phyloP scores from a whole-genome alignment of 2,113 vertebrate species.

The Rhizomys pruinosus region DNA sequence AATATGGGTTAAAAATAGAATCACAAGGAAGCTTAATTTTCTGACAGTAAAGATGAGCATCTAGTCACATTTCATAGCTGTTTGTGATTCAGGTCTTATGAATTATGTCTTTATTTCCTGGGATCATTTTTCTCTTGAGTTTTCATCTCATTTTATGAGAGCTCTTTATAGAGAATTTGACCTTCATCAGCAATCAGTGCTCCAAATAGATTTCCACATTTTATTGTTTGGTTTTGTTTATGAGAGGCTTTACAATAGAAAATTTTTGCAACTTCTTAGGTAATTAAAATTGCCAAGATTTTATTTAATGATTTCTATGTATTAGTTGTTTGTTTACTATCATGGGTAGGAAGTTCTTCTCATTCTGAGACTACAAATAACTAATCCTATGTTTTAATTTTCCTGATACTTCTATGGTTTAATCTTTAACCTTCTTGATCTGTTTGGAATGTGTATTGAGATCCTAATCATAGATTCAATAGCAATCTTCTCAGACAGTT shows the following conservation, averaged over 20 bases:
- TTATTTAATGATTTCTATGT: background rate
- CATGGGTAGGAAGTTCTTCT: background rate
- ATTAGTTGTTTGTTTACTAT: background rate
- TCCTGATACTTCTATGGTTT: background rate
- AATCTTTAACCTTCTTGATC: background rate
- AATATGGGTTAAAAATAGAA: background rate
- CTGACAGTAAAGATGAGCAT: background rate
- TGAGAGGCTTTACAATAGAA: background rate
- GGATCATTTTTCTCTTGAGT: background rate
- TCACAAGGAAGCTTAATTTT: background rate
- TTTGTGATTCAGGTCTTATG: background rate
- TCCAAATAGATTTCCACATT: background rate
- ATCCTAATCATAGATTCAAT: background rate
- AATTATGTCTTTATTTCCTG: background rate
- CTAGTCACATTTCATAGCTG: background rate
- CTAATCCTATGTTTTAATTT: slow-evolving; percentile 8
- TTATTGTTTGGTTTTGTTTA: slow-evolving; percentile 27
- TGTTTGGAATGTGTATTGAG: background rate
- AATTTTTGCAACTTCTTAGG: background rate
- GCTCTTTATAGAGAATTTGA: background rate
- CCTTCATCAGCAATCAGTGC: background rate
- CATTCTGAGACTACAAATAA: background rate
- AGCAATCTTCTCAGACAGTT: background rate
- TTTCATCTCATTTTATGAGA: background rate
- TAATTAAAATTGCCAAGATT: background rate